Conservation (phyloP, 2,888 invertebrate species). For the Pardosa pseudoannulata region DNA sequence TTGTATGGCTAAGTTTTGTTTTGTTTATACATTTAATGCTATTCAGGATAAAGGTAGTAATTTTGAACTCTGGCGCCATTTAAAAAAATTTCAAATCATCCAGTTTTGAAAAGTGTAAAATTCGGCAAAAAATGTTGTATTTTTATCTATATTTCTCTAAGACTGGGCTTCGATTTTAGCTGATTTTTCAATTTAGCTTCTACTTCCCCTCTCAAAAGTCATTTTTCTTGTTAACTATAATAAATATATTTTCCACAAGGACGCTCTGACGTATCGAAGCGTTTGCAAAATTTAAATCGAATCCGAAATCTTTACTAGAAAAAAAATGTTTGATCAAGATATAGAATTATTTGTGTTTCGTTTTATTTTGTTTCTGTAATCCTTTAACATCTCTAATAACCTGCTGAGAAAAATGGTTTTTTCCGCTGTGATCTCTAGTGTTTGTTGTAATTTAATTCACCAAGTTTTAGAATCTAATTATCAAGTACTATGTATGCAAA, state of each 20-base stretch:
- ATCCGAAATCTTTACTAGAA: no score
- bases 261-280: background rate
- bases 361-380: no score
- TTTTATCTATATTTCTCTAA: no score
- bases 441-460: background rate
- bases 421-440: background rate
- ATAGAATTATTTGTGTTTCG: background rate
- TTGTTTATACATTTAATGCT: no score
- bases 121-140: no score
- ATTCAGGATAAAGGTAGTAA: no score
- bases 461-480: background rate
- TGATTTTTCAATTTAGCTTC: conserved; percentile 30
- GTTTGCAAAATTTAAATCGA: no score
- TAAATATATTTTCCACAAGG: conserved; percentile 49
- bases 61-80: no score
- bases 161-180: conserved; percentile 37
- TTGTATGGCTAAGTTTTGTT: no score
- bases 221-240: conserved; percentile 35
- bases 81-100: no score
- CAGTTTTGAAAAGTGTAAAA: no score
- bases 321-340: background rate
- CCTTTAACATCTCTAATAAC: no score
- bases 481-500: background rate
- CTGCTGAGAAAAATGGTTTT: background rate
- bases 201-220: background rate